These are phyloP conservation scores for Natrix natrix DNA, from an alignment of 2,797 vertebrate genomes.

Conservation along the genomic window DNA sequence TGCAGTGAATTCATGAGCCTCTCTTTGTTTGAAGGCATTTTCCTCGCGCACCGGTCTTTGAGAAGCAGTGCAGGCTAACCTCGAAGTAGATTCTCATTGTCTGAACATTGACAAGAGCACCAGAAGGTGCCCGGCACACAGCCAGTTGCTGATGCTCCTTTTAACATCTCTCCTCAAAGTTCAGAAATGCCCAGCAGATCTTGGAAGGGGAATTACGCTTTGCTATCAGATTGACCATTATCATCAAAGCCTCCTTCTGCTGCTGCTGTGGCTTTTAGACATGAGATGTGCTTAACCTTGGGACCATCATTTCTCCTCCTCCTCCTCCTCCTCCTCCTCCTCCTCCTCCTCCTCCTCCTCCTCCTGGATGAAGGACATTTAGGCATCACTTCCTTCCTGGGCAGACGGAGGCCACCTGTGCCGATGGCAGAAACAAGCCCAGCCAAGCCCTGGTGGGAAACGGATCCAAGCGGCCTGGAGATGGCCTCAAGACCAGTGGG, in stretches of 20 bases:
- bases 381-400: neutral
- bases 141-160: neutral
- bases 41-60: neutral
- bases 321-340: too few relatives aligned
- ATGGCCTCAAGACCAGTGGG: neutral
- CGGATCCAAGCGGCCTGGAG: neutral
- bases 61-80: neutral
- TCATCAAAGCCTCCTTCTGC: neutral
- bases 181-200: neutral
- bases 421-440: neutral
- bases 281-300: neutral
- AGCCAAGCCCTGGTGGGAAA: neutral
- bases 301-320: neutral
- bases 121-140: neutral
- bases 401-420: too few relatives aligned
- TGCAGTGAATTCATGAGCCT: neutral
- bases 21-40: constrained; percentile 1
- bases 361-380: neutral
- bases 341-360: too few relatives aligned
- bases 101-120: neutral
- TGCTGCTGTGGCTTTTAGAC: neutral
- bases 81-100: constrained; percentile 7
- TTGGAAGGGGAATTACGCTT: neutral
- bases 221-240: neutral
- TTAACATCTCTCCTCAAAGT: neutral